These are phyloP conservation scores for Podarcis muralis DNA, from an alignment of 2,113 vertebrate genomes.

Conservation along the genomic window DNA sequence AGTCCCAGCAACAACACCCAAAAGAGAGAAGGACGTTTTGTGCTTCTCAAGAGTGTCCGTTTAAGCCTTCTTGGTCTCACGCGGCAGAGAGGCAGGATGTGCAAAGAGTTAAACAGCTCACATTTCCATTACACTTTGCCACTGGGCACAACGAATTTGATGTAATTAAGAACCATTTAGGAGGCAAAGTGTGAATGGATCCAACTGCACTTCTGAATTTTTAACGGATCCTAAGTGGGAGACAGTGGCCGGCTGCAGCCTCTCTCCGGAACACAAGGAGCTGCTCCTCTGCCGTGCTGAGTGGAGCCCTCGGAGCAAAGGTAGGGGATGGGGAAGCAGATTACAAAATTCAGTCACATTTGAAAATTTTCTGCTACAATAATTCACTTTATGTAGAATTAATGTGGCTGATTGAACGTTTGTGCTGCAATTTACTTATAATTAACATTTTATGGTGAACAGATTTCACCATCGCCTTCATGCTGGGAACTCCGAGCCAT, in stretches of 20 bases:
- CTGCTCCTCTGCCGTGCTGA: slow-evolving; percentile 41
- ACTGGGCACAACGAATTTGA: not conserved
- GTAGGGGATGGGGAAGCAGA: slow-evolving; percentile 67
- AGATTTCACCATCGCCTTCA: slow-evolving; percentile 83
- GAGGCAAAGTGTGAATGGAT: slow-evolving; percentile 15
- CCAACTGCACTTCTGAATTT: slow-evolving; percentile 40
- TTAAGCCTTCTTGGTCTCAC: fast-evolving
- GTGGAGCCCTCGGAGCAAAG: slow-evolving; percentile 45
- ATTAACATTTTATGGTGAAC: slow-evolving; percentile 88
- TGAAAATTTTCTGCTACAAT: slow-evolving; percentile 88
- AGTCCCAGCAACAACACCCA: not conserved
- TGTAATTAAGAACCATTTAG: slow-evolving; percentile 35
- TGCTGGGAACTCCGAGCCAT: slow-evolving; percentile 85
- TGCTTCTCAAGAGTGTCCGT: too few relatives aligned
- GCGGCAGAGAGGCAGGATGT: fast-evolving
- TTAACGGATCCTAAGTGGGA: slow-evolving; percentile 22
- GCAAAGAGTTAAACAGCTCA: not conserved
- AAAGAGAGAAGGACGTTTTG: not conserved
- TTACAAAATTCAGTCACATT: slow-evolving; percentile 87
- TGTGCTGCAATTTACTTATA: slow-evolving; percentile 88
- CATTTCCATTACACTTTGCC: not conserved
- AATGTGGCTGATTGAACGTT: slow-evolving; percentile 86
- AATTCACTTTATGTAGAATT: slow-evolving; percentile 89
- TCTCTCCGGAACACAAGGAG: not conserved
- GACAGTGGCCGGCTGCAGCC: not conserved